Evolutionary conservation across 2,113 vertebrate species (phyloP).

Genomic region (Pitta sordida): DNA sequence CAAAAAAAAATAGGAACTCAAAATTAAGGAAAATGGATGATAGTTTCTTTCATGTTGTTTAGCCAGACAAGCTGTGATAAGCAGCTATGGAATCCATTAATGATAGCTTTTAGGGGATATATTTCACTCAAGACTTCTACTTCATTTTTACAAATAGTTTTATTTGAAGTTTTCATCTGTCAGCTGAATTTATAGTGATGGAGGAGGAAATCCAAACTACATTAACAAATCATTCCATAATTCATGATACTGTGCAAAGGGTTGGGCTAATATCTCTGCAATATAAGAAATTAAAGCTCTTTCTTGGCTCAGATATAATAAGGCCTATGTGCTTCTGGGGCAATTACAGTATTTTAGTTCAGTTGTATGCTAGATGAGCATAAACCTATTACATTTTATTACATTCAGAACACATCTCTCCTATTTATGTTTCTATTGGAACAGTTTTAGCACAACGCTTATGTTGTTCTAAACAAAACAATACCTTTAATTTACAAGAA

Average conservation of each 20-base stretch:
- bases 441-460: neutral
- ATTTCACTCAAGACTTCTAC: neutral
- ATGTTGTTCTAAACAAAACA: neutral
- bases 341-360: neutral
- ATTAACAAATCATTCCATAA: neutral
- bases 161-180: neutral
- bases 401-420: neutral
- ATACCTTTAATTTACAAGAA: neutral
- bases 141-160: neutral
- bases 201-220: neutral
- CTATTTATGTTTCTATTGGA: neutral
- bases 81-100: neutral
- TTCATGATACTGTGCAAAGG: neutral
- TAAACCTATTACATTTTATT: neutral
- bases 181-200: neutral
- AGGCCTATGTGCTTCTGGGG: neutral
- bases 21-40: neutral
- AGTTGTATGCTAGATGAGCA: neutral
- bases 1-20: neutral
- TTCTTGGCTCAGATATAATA: neutral
- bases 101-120: neutral
- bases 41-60: too few species aligned
- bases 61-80: neutral
- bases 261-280: neutral
- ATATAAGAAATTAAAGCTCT: neutral